Base-by-base conservation (phyloP, 1,140 invertebrate species). In the Armadillidium nasatum region DNA sequence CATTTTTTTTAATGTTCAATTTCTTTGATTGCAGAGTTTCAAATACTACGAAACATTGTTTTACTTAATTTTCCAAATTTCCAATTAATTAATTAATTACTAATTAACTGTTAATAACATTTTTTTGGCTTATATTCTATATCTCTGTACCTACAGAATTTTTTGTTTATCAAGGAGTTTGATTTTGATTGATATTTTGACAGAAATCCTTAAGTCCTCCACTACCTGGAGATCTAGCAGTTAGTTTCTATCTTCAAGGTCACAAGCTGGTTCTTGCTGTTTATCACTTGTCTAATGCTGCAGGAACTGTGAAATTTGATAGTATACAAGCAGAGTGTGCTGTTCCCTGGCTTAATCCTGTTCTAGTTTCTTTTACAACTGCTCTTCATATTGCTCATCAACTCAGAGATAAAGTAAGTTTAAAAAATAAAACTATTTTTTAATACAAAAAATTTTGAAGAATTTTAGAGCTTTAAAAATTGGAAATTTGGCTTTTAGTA, bases 181-280 rank as follows among this genome's bases (percentile, higher is more conserved):
- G 54, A n/a, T n/a, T 60, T n/a, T 60, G n/a, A 60, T 45, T 72
- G 7, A 0, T 43, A 19, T 68, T 86, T 88, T 71, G 73, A 33
- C 86, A 96, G 94, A 96, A 95, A 90, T 93, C 93, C 50, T 87
- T 98, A 74, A 90, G 91, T 77, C 96, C 96, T 77, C 92, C 93
- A 84, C 87, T 98, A 78, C 94, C 95, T 21, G 93, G 94, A 84
- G 95, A 97, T 87, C 86, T 97, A 81, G 94, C 94, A 23, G 91
- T 98, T 82, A 97, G 94, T 83, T 98, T 98, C 86, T 98, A 98
- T 86, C 91, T 98, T 82, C 96, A 98, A 86, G 94, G 94, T 74
- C 94, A 96, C 83, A 98, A 98, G 85, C 86, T 98, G 82, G 92
- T 97, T 79, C 91, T 98, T 84, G 95, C 95, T 71, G 91, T 96